Evolutionary conservation across 2,797 vertebrate genomes (phyloP).

Genomic region (Novumbra hubbsi): DNA sequence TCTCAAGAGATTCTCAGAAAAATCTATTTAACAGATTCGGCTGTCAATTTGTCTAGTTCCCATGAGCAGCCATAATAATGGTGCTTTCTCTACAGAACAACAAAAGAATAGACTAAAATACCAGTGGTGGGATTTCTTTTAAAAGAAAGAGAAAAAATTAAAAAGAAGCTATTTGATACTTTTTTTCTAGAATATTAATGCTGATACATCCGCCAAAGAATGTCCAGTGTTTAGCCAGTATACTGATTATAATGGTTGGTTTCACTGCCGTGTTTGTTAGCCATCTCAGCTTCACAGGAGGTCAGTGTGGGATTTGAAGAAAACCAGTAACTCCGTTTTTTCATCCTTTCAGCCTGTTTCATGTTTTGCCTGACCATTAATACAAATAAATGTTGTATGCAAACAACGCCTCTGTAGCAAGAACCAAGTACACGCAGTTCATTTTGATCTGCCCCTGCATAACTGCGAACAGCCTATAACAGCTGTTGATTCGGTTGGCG

Average conservation of each 20-base stretch:
- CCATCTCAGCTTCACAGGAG: neutral
- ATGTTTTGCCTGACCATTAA: neutral
- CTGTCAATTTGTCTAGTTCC: neutral
- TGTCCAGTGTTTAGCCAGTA: neutral
- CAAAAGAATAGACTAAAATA: too few relatives aligned
- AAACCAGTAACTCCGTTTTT: neutral
- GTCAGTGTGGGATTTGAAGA: neutral
- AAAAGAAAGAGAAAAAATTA: too few relatives aligned
- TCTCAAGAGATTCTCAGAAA: conserved; percentile 29
- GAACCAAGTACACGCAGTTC: neutral
- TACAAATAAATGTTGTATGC: neutral
- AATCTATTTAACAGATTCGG: conserved; percentile 18
- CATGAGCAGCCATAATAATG: conserved; percentile 13
- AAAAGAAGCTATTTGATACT: too few relatives aligned
- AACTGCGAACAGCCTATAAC: neutral
- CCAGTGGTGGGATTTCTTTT: too few relatives aligned
- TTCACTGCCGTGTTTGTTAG: neutral
- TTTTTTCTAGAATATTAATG: too few relatives aligned
- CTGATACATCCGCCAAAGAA: neutral
- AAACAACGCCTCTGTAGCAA: neutral
- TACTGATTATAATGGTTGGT: neutral
- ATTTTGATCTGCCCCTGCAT: neutral
- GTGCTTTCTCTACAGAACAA: neutral
- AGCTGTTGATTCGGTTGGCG: neutral
- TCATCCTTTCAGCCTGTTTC: neutral